These are phyloP conservation scores for Pammene aurita DNA, from an alignment of 2,888 invertebrate genomes.

Conservation along the genomic window DNA sequence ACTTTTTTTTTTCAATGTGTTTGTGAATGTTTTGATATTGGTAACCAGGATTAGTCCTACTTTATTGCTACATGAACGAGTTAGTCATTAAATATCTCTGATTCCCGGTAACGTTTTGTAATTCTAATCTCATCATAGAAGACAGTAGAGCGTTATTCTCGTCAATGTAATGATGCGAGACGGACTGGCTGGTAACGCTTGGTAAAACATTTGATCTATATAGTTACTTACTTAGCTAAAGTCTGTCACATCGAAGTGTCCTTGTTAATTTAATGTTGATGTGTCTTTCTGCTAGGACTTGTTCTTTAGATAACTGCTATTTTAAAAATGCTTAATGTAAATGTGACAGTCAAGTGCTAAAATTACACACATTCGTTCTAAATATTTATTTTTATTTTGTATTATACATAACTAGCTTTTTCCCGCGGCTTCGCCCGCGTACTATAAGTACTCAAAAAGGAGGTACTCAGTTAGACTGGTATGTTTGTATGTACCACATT, in stretches of 20 bases:
- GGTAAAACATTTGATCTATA: constrained; percentile 60
- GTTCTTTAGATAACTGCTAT: neutral
- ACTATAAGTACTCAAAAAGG: no score
- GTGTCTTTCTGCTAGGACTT: constrained; percentile 42
- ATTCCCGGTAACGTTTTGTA: constrained; percentile 54
- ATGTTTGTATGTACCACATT: no score
- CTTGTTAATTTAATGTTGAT: no score
- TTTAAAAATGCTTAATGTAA: no score
- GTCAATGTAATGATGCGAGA: constrained; percentile 61
- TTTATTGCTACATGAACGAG: constrained; percentile 8
- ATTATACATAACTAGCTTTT: no score
- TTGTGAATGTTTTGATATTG: neutral
- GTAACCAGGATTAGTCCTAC: constrained; percentile 10
- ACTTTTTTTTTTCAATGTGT: no score
- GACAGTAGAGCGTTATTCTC: constrained; percentile 47
- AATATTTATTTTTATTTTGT: no score
- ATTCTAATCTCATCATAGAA: constrained; percentile 58
- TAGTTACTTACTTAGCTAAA: constrained; percentile 44
- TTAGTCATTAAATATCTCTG: constrained; percentile 39
- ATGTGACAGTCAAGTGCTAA: no score
- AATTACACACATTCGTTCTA: no score
- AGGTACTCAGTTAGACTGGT: no score
- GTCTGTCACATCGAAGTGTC: constrained; percentile 58
- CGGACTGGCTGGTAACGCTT: constrained; percentile 60
- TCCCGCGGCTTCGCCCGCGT: no score